These are phyloP conservation scores for Cheumatopsyche charites DNA, from an alignment of 1,140 invertebrate genomes.

Conservation along the genomic window DNA sequence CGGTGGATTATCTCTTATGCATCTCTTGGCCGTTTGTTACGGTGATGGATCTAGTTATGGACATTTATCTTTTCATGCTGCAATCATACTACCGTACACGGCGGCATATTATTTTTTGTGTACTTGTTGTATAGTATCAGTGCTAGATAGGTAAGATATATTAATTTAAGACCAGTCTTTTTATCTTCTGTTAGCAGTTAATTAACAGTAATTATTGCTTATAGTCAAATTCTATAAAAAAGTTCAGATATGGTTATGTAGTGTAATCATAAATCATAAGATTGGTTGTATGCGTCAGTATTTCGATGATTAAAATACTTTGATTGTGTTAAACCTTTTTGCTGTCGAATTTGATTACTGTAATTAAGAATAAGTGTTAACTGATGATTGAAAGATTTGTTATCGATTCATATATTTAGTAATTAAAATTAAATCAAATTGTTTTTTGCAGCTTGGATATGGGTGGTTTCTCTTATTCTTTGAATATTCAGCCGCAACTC, in stretches of 20 bases:
- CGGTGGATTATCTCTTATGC: conserved; percentile 58
- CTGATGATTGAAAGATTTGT: too few relatives aligned
- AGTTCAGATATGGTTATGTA: too few relatives aligned
- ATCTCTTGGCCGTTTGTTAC: conserved; percentile 57
- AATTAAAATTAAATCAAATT: too few relatives aligned
- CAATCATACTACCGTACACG: conserved; percentile 60
- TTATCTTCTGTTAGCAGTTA: not conserved
- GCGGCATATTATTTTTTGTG: conserved; percentile 61
- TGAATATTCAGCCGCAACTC: conserved; percentile 55
- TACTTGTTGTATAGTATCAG: conserved; percentile 57
- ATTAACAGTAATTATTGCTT: not conserved
- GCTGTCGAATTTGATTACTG: not conserved
- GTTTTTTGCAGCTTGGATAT: conserved; percentile 39
- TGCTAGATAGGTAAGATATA: conserved; percentile 55
- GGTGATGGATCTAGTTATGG: conserved; percentile 57
- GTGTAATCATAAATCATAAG: too few relatives aligned
- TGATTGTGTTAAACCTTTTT: not conserved
- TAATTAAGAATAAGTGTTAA: too few relatives aligned
- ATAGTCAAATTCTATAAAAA: not conserved
- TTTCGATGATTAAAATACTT: too few relatives aligned
- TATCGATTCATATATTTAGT: too few relatives aligned
- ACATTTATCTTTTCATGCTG: conserved; percentile 59
- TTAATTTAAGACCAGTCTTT: not conserved
- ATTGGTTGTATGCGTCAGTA: too few relatives aligned
- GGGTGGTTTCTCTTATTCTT: conserved; percentile 24